Percentiles rank a stretch among this genome's conserved stretches.
These are phyloP conservation scores for Aromia moschata DNA, from an alignment of 2,888 invertebrate genomes.

Conservation along the genomic window DNA sequence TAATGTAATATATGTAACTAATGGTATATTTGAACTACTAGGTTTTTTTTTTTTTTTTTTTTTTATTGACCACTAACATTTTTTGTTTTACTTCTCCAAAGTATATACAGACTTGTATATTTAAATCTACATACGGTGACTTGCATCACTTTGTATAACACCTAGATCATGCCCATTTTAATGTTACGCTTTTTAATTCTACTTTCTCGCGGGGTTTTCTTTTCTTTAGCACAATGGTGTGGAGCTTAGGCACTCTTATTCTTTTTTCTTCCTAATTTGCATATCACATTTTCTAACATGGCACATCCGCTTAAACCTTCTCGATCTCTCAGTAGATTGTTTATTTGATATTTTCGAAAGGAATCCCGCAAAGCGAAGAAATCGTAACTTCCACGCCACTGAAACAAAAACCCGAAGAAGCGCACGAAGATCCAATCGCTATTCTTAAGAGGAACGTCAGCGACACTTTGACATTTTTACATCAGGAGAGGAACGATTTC, in stretches of 20 bases:
- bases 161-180: slow-evolving; percentile 59
- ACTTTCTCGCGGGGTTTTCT: slow-evolving; percentile 27
- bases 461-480: slow-evolving; percentile 60
- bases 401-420: slow-evolving; percentile 31
- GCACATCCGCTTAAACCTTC: slow-evolving; percentile 39
- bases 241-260: slow-evolving; percentile 30
- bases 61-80: slow-evolving; percentile 14
- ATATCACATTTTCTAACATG: slow-evolving; percentile 37
- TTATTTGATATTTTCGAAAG: slow-evolving; percentile 50
- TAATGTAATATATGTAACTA: too few species aligned
- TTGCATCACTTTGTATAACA: slow-evolving; percentile 36
- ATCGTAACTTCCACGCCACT: slow-evolving; percentile 51
- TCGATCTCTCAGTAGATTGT: slow-evolving; percentile 44
- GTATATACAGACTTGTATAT: slow-evolving; percentile 7
- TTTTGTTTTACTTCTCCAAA: slow-evolving; percentile 5
- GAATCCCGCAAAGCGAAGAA: slow-evolving; percentile 43
- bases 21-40: neutral
- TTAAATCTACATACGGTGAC: slow-evolving; percentile 14
- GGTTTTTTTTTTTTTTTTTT: neutral
- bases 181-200: slow-evolving; percentile 45
- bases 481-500: slow-evolving; percentile 62
- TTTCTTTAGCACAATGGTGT: slow-evolving; percentile 37
- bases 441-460: slow-evolving; percentile 58
- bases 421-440: slow-evolving; percentile 50
- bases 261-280: slow-evolving; percentile 40